These are phyloP conservation scores for Pocota personata DNA, from an alignment of 2,888 invertebrate genomes.

Conservation along the genomic window DNA sequence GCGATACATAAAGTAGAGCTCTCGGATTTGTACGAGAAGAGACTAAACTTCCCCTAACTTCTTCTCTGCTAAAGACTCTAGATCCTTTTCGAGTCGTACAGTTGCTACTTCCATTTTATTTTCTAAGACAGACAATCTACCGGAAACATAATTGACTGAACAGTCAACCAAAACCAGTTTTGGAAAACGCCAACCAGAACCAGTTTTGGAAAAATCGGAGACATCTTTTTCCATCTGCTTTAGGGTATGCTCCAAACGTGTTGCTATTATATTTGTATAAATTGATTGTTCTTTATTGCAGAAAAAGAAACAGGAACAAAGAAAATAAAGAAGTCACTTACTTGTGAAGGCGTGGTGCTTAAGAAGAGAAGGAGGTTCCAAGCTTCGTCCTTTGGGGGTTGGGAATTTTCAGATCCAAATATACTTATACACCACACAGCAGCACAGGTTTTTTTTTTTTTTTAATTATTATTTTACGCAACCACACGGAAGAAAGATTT, in stretches of 20 bases:
- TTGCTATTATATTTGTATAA: too few species aligned
- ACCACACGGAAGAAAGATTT: too few species aligned
- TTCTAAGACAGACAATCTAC: not conserved
- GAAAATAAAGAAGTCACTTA: not conserved
- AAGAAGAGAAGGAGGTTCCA: not conserved
- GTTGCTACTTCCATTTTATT: not conserved
- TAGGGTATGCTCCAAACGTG: too few species aligned
- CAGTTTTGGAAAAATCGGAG: not conserved
- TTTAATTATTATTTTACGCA: too few species aligned
- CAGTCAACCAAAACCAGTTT: too few species aligned
- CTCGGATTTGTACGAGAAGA: not conserved
- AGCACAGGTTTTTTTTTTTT: too few species aligned
- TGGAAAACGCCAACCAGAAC: too few species aligned
- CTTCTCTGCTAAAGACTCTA: too few species aligned
- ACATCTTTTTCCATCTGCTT: not conserved
- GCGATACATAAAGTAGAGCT: not conserved
- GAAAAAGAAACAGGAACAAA: too few species aligned
- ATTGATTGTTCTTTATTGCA: too few species aligned
- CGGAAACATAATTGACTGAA: not conserved
- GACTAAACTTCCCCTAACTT: not conserved
- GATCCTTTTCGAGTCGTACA: not conserved
- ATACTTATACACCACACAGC: too few species aligned
- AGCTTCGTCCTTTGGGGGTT: not conserved
- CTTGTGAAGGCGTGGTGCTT: not conserved
- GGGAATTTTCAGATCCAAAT: not conserved